Percentiles rank a stretch among this genome's conserved stretches.
Evolutionary conservation across 92 coral and sea anemone species (phyloP).

Genomic region (Phenganax marumi): DNA sequence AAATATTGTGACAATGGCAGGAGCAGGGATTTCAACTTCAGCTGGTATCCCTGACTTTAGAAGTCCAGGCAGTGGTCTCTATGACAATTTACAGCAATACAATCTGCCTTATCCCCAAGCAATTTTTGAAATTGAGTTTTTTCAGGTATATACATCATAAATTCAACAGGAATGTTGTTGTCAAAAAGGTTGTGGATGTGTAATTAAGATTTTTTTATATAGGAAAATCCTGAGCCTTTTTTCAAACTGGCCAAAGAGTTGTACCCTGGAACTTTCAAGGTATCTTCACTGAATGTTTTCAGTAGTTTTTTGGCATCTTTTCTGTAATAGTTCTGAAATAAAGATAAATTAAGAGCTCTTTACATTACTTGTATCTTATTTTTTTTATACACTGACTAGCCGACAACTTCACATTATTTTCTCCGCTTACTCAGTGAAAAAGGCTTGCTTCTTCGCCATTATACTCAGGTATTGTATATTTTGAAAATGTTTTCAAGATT

Average conservation of each 20-base stretch:
- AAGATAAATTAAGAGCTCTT: background rate
- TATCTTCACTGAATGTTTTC: background rate
- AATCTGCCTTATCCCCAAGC: conserved; percentile 83
- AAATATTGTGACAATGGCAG: conserved; percentile 89
- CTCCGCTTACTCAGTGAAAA: conserved; percentile 74
- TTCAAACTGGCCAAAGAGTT: conserved; percentile 81
- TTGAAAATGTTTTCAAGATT: background rate
- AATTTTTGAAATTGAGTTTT: conserved; percentile 85
- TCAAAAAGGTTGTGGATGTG: background rate
- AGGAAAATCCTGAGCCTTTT: conserved; percentile 92
- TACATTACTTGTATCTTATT: background rate
- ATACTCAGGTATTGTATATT: conserved; percentile 73
- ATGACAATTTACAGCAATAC: conserved; percentile 90
- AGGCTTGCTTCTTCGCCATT: conserved; percentile 72
- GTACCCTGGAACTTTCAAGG: conserved; percentile 91
- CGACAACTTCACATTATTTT: conserved; percentile 89
- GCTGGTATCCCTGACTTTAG: conserved; percentile 98
- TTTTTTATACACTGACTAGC: conserved; percentile 51
- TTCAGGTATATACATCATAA: conserved; percentile 57
- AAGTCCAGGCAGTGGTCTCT: conserved; percentile 94
- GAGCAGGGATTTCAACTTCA: conserved; percentile 95
- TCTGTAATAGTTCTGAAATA: too few relatives aligned
- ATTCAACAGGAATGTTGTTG: too few relatives aligned
- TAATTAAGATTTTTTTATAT: conserved; percentile 4
- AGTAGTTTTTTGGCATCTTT: too few relatives aligned